Base-by-base conservation (phyloP, 2,888 invertebrate genomes). In the Aleiodes alternator region DNA sequence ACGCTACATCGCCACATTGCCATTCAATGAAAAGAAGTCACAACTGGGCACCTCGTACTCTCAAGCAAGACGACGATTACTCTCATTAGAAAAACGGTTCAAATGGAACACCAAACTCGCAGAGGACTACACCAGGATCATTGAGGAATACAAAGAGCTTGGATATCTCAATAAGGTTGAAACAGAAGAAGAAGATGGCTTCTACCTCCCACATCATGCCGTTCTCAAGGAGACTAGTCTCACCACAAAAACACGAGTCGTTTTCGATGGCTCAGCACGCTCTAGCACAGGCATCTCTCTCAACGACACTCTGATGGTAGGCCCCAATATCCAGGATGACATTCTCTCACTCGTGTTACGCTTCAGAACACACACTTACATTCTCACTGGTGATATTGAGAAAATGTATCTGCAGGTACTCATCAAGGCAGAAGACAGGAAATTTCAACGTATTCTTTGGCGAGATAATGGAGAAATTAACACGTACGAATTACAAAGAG, bases 361-460 rank as follows among this genome's bases (percentile, higher is more conserved):
- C 1, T 85, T 84, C 61, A 73, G 85, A 0, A 57, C 68, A 0
- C 74, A 82, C 48, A 12, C 11, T 0, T 79, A 81, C 12, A 82
- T 82, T 0, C 14, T 85, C 4, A 81, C 80, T 3, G 85, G 81
- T 1, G 86, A 87, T 64, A 81, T 88, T 31, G 82, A 79, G 1
- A 31, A 31, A 31, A 87, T 85, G 84, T 88, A 84, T 43, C 79
- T 84, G 0, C 82, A 83, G 68, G 50, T 85, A 0, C 9, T 23
- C 0, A 68, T 82, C 0, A 71, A 55, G 2, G 66, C 66, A 0
- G 77, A 81, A 5, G 82, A 86, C 73, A 50, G 78, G 0, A 77
- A 80, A 7, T 82, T 74, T 31, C 84, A 85, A 34, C 72, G 81
- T 2, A 86, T 88, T n/a, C 12, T 88, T 0, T 87, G 87, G 86